These are phyloP conservation scores for Anastrepha obliqua DNA, from an alignment of 1,140 invertebrate genomes.

Conservation along the genomic window DNA sequence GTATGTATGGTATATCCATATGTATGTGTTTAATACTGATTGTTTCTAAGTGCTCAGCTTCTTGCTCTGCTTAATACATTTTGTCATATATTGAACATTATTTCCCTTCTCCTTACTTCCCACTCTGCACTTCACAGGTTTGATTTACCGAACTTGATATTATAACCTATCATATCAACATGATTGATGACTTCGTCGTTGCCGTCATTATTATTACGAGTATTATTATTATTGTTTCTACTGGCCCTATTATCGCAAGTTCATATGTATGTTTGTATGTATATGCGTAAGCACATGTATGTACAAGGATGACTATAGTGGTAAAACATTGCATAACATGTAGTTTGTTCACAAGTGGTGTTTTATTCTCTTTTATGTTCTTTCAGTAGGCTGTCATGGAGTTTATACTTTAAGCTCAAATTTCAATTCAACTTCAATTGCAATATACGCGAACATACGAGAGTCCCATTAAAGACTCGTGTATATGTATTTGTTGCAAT, in stretches of 20 bases:
- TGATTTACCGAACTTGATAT: constrained; percentile 50
- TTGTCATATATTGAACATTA: not conserved
- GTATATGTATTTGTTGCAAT: too few relatives aligned
- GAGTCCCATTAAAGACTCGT: too few relatives aligned
- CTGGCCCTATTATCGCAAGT: not conserved
- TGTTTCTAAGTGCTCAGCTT: not conserved
- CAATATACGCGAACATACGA: too few relatives aligned
- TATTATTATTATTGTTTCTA: constrained; percentile 26
- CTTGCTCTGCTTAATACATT: constrained; percentile 17
- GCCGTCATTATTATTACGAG: constrained; percentile 32
- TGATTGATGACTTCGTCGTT: constrained; percentile 49
- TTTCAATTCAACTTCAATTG: not conserved
- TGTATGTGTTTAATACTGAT: too few relatives aligned
- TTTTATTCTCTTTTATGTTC: not conserved
- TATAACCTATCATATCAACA: not conserved
- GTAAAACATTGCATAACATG: not conserved
- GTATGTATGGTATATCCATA: too few relatives aligned
- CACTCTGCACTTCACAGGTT: not conserved
- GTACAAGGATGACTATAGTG: not conserved
- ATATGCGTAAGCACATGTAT: not conserved
- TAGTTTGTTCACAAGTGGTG: constrained; percentile 9
- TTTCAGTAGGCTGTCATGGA: not conserved
- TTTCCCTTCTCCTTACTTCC: too few relatives aligned
- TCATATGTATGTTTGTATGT: not conserved
- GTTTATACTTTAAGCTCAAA: constrained; percentile 1